Evolutionary conservation across 2,888 invertebrate genomes (phyloP).

Genomic region (Drosophila aldrichi): DNA sequence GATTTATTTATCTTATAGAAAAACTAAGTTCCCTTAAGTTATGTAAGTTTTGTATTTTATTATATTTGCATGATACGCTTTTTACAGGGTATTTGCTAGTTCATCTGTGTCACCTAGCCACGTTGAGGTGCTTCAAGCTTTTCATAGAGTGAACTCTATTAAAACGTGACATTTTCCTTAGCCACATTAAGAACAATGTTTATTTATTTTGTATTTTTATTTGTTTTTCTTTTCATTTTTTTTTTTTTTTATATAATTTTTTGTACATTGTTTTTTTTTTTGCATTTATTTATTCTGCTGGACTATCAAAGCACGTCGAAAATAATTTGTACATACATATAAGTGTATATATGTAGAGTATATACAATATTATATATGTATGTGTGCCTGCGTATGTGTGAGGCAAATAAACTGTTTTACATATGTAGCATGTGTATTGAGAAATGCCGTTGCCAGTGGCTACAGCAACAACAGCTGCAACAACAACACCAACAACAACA

Average conservation of each 20-base stretch:
- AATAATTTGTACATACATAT: conserved; percentile 47
- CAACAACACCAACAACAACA: conserved; percentile 21
- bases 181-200: conserved; percentile 31
- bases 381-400: conserved; percentile 10
- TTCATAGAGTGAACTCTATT: not conserved
- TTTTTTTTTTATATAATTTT: not conserved
- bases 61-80: too few relatives aligned
- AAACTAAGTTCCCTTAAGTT: too few relatives aligned
- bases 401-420: conserved; percentile 58
- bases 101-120: not conserved
- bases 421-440: conserved; percentile 52
- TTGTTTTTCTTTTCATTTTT: not conserved
- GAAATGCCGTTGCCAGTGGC: conserved; percentile 64
- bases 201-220: conserved; percentile 1
- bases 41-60: too few relatives aligned
- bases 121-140: not conserved
- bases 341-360: conserved; percentile 3
- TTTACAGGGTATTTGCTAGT: too few relatives aligned
- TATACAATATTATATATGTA: conserved; percentile 18
- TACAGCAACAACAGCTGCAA: conserved; percentile 24
- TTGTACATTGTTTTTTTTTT: not conserved
- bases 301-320: conserved; percentile 62
- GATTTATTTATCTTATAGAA: too few relatives aligned
- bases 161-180: conserved; percentile 38
- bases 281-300: conserved; percentile 32